phyloP scores from a whole-genome alignment of 2,113 vertebrate genomes.

The Oryctolagus cuniculus region DNA sequence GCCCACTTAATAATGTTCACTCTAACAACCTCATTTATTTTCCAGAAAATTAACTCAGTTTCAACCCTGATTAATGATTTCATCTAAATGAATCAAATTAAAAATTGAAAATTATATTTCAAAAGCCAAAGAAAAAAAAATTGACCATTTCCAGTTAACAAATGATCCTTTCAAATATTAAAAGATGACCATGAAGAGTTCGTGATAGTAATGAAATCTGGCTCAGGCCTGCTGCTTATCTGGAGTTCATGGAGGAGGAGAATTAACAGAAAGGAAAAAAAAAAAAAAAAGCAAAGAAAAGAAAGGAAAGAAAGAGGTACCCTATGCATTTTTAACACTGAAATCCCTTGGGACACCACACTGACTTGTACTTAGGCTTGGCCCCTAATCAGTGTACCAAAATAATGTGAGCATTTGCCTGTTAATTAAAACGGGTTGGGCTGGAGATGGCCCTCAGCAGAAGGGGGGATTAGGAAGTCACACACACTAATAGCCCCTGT shows the following conservation, averaged over 20 bases:
- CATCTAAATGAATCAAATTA: conserved; percentile 99
- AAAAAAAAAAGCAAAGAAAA: conserved; percentile 34
- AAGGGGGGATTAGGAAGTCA: conserved; percentile 82
- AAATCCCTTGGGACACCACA: conserved; percentile 86
- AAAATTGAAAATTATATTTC: conserved; percentile 99
- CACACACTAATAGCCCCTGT: conserved; percentile 81
- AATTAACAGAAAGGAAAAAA: conserved; percentile 44
- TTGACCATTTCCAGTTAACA: conserved; percentile 97
- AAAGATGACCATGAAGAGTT: conserved; percentile 93
- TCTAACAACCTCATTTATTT: conserved; percentile 99
- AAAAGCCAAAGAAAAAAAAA: conserved; percentile 96
- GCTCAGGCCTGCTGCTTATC: conserved; percentile 89
- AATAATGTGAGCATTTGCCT: conserved; percentile 85
- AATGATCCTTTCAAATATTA: conserved; percentile 99
- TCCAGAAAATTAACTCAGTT: conserved; percentile 99
- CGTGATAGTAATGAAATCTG: conserved; percentile 92
- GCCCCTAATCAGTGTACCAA: conserved; percentile 87
- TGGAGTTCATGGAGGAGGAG: conserved; percentile 81
- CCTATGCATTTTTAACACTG: conserved; percentile 84
- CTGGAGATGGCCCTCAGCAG: conserved; percentile 81
- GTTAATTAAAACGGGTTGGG: conserved; percentile 85
- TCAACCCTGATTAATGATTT: conserved; percentile 99
- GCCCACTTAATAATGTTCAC: conserved; percentile 97
- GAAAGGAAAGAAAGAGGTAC: conserved; percentile 64
- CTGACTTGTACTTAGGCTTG: conserved; percentile 85